These are phyloP conservation scores for Rhyzopertha dominica DNA, from an alignment of 1,140 invertebrate genomes.

Conservation along the genomic window DNA sequence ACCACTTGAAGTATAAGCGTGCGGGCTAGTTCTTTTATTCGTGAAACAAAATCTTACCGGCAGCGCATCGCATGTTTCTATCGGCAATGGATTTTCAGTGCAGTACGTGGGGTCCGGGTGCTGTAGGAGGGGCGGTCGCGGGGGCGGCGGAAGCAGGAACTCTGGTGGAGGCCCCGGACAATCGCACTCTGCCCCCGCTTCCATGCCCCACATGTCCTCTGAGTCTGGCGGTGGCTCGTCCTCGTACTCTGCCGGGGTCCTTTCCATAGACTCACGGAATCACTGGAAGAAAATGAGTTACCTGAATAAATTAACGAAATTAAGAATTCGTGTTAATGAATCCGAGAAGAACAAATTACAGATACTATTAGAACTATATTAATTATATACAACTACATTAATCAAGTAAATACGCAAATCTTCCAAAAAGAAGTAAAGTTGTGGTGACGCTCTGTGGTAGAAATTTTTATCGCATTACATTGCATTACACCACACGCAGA, in stretches of 20 bases:
- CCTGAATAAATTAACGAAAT: constrained; percentile 2
- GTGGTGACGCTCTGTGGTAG: too few species aligned
- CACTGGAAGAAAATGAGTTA: constrained; percentile 26
- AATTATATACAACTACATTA: too few species aligned
- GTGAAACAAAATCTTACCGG: constrained; percentile 38
- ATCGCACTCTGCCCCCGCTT: constrained; percentile 40
- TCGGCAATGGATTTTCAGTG: constrained; percentile 41
- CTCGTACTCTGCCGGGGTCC: constrained; percentile 33
- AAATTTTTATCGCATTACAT: too few species aligned
- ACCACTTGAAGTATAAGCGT: neutral
- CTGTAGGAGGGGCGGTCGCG: constrained; percentile 40
- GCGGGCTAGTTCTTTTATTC: neutral
- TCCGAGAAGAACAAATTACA: too few species aligned
- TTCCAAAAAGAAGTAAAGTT: too few species aligned
- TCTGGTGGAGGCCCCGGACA: constrained; percentile 42
- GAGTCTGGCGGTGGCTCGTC: constrained; percentile 31
- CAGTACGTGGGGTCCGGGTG: constrained; percentile 40
- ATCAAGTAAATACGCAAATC: too few species aligned
- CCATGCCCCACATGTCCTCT: constrained; percentile 43
- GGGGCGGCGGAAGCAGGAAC: constrained; percentile 42
- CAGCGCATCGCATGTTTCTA: constrained; percentile 44
- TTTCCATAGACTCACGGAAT: constrained; percentile 41
- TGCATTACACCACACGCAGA: too few species aligned
- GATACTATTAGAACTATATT: too few species aligned
- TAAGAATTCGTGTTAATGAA: neutral